A percentile compares a stretch with the other conserved stretches of the same genome.
phyloP scores from a whole-genome alignment of 2,113 vertebrate genomes.

The Beaufortia kweichowensis region DNA sequence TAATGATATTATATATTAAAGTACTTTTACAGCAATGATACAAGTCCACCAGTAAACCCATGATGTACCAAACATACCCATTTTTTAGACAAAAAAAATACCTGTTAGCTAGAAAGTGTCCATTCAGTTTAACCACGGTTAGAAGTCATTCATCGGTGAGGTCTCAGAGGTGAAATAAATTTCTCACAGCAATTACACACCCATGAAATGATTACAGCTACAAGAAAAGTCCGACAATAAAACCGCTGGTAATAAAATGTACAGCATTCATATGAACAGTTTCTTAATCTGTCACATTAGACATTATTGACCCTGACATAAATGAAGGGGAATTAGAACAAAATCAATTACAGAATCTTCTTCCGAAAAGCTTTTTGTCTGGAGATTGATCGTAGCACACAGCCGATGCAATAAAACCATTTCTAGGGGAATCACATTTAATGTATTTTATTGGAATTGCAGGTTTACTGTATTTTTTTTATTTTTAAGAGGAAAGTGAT shows the following conservation, averaged over 20 bases:
- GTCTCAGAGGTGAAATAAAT: constrained; percentile 70
- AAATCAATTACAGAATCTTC: constrained; percentile 71
- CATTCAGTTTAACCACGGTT: not conserved
- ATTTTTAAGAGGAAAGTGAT: not conserved
- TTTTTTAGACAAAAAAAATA: not conserved
- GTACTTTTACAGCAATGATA: too few species aligned
- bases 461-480: not conserved
- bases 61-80: too few species aligned
- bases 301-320: constrained; percentile 73
- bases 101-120: not conserved
- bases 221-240: constrained; percentile 71
- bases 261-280: constrained; percentile 64
- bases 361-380: not conserved
- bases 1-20: too few species aligned
- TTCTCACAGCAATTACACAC: constrained; percentile 55
- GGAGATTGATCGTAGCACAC: not conserved
- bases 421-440: not conserved
- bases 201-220: constrained; percentile 65
- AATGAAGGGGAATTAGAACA: constrained; percentile 69
- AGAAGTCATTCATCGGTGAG: constrained; percentile 43
- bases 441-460: not conserved
- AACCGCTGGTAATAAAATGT: constrained; percentile 53
- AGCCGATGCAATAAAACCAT: not conserved
- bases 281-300: constrained; percentile 73
- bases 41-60: too few species aligned